Percentiles rank a stretch among this genome's conserved stretches.
Conservation (phyloP, 2,797 vertebrate species). For the Paguma larvata region DNA sequence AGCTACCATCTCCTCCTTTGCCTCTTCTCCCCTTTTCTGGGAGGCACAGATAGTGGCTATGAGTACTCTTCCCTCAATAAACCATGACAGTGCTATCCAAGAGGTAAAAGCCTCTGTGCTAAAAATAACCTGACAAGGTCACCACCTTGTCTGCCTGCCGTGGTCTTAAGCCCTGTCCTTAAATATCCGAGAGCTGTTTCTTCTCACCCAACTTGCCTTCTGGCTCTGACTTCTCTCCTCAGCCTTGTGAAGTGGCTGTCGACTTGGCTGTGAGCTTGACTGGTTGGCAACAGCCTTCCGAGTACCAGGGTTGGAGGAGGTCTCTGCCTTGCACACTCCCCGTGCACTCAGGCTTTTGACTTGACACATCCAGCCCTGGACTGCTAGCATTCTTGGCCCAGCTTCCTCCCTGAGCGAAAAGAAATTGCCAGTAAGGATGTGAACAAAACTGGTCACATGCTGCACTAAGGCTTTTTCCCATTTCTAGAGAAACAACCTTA, state of each 20-base stretch:
- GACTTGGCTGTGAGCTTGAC: slow-evolving; percentile 60
- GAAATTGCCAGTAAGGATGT: neutral
- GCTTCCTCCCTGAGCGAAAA: neutral
- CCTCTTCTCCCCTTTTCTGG: neutral
- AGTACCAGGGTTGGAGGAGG: neutral
- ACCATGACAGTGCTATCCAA: neutral
- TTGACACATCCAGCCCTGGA: neutral
- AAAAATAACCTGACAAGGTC: slow-evolving; percentile 50
- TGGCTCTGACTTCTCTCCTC: slow-evolving; percentile 19
- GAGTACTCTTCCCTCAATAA: neutral
- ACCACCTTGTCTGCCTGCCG: neutral
- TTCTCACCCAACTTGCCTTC: slow-evolving; percentile 37
- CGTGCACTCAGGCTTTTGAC: neutral
- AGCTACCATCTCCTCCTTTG: neutral
- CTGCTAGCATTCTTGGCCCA: neutral
- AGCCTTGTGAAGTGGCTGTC: neutral
- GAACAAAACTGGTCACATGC: neutral
- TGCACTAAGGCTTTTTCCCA: neutral
- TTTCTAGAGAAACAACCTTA: neutral
- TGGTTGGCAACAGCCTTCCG: neutral
- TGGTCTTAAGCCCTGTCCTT: slow-evolving; percentile 50
- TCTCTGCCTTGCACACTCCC: neutral
- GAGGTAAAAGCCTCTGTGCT: neutral
- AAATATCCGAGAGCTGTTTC: neutral
- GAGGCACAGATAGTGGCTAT: neutral